Conservation (phyloP, 2,113 vertebrate genomes). For the Phocoena sinus region DNA sequence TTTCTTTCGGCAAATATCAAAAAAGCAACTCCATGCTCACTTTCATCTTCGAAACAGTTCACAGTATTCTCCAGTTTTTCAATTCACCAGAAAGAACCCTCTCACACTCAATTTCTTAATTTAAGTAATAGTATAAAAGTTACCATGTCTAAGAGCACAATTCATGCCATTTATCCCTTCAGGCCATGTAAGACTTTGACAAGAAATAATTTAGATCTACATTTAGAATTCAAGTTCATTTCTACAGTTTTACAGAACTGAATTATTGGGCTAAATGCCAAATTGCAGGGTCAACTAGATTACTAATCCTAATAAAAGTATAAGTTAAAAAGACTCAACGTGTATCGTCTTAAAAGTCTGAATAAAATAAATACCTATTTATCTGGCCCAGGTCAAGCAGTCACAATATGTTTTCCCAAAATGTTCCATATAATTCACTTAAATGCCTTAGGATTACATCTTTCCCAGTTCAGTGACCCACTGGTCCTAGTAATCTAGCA, state of each 20-base stretch:
- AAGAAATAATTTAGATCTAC: neutral
- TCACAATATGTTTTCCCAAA: neutral
- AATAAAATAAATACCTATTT: slow-evolving; percentile 4
- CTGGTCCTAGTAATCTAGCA: neutral
- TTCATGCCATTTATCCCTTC: neutral
- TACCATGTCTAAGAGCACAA: neutral
- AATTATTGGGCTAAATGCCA: neutral
- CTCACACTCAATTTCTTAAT: neutral
- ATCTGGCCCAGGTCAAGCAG: neutral
- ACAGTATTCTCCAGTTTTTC: neutral
- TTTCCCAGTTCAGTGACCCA: neutral
- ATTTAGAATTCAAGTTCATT: neutral
- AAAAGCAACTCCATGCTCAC: neutral
- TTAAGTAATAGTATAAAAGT: neutral
- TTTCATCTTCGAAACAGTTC: neutral
- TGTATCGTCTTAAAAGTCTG: neutral
- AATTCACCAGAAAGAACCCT: neutral
- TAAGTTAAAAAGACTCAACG: neutral
- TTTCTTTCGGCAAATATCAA: neutral
- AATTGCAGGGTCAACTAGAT: neutral
- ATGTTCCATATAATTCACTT: neutral
- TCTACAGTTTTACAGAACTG: neutral
- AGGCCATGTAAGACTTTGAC: neutral
- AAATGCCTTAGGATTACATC: neutral
- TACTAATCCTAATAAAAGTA: neutral